Evolutionary conservation across 2,888 invertebrate species (phyloP).

Genomic region (Cantharis rufa): DNA sequence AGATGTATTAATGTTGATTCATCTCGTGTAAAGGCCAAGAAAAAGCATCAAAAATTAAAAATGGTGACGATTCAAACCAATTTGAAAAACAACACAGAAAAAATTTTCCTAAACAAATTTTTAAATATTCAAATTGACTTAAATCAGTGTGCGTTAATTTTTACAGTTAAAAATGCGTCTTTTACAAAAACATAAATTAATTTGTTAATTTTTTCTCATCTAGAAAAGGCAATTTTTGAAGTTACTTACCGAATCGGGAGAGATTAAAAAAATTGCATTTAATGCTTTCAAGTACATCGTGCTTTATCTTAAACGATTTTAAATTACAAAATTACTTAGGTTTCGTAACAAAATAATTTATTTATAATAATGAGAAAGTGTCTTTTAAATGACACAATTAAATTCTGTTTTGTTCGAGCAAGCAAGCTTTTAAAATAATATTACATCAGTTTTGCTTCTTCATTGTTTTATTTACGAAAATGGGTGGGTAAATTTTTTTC

Average conservation of each 20-base stretch:
- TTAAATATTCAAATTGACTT: neutral
- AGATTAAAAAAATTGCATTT: neutral
- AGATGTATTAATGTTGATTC: neutral
- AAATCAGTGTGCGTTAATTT: neutral
- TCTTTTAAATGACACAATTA: constrained; percentile 9
- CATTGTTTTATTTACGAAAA: neutral
- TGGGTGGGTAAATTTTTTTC: neutral
- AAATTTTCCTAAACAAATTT: neutral
- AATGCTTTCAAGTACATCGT: neutral
- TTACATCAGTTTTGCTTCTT: neutral
- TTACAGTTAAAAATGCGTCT: neutral
- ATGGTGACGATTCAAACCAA: neutral
- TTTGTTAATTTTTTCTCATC: neutral
- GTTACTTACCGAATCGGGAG: neutral
- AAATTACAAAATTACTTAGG: constrained; percentile 4
- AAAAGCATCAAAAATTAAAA: neutral
- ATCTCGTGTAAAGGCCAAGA: neutral
- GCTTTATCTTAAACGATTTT: constrained; percentile 11
- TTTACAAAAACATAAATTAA: neutral
- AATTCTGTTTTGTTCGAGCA: neutral
- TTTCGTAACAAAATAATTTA: constrained; percentile 12
- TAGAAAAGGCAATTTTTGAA: neutral
- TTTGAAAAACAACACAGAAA: neutral
- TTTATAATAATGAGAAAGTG: constrained; percentile 13
- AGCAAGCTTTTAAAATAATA: neutral